These are phyloP conservation scores for Crambe crambe DNA, from an alignment of 37 sponge, comb jelly and placozoan genomes.

Conservation along the genomic window DNA sequence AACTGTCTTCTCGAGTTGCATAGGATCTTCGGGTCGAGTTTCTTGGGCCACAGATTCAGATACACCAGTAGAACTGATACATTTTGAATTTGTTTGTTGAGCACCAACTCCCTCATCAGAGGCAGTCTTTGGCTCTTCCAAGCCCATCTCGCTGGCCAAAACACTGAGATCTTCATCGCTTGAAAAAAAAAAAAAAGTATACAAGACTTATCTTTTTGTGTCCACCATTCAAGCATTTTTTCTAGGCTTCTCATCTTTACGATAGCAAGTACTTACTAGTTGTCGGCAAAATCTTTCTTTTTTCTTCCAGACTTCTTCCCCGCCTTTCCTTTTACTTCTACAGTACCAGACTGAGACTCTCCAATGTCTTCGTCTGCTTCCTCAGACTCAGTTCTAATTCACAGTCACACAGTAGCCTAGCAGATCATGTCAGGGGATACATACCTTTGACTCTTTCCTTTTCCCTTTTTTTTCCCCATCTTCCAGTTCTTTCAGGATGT, in stretches of 20 bases:
- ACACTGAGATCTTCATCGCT: conserved; percentile 46
- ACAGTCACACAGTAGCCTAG: too few species aligned
- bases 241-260: neutral
- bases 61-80: too few species aligned
- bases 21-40: too few species aligned
- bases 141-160: conserved; percentile 23
- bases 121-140: neutral
- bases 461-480: neutral
- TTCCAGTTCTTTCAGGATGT: too few species aligned
- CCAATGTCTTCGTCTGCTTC: neutral
- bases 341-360: neutral
- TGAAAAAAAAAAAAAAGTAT: neutral
- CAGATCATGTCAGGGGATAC: too few species aligned
- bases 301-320: conserved; percentile 52
- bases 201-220: neutral
- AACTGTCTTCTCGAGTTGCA: too few species aligned
- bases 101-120: too few species aligned
- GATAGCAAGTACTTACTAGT: conserved; percentile 32
- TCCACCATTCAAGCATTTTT: neutral
- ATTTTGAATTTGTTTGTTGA: too few species aligned
- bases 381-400: too few species aligned
- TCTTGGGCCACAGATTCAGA: too few species aligned
- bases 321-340: neutral
- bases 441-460: neutral
- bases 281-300: conserved; percentile 30